These are phyloP conservation scores for Apteryx owenii DNA, from an alignment of 2,113 vertebrate species.

Conservation along the genomic window DNA sequence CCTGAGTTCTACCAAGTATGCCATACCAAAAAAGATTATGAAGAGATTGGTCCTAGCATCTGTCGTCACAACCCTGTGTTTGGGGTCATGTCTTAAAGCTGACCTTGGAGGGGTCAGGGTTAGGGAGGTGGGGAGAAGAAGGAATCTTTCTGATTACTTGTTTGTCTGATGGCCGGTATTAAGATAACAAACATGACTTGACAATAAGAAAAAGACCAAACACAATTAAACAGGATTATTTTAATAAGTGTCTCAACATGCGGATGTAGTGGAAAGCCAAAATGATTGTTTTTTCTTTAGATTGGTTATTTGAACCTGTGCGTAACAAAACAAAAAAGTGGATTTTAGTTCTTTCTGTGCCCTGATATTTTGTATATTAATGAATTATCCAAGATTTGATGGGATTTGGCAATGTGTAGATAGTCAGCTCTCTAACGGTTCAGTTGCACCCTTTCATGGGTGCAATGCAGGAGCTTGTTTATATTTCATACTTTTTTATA, in stretches of 20 bases:
- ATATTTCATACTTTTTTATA: slow-evolving; percentile 96
- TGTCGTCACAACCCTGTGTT: slow-evolving; percentile 99
- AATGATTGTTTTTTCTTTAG: slow-evolving; percentile 81
- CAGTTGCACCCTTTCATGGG: slow-evolving; percentile 78
- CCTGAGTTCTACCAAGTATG: slow-evolving; percentile 99
- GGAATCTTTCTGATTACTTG: slow-evolving; percentile 80
- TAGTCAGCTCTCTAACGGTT: slow-evolving; percentile 83
- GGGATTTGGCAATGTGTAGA: slow-evolving; percentile 82
- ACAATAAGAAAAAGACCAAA: slow-evolving; percentile 85
- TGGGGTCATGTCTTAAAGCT: slow-evolving; percentile 97
- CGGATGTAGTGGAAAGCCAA: slow-evolving; percentile 82
- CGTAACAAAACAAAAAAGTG: slow-evolving; percentile 80
- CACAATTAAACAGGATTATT: slow-evolving; percentile 82
- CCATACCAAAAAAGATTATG: slow-evolving; percentile 99
- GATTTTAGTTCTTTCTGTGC: slow-evolving; percentile 84
- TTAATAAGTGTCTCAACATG: slow-evolving; percentile 84
- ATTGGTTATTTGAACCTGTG: slow-evolving; percentile 80
- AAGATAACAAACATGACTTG: slow-evolving; percentile 80
- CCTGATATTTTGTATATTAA: slow-evolving; percentile 86
- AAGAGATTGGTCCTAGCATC: slow-evolving; percentile 99
- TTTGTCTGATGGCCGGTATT: slow-evolving; percentile 82
- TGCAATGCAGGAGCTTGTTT: slow-evolving; percentile 87
- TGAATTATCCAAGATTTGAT: slow-evolving; percentile 82
- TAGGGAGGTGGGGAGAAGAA: slow-evolving; percentile 69
- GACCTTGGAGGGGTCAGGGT: slow-evolving; percentile 66